phyloP scores from a whole-genome alignment of 2,888 invertebrate species.

The Ectemnius lituratus region DNA sequence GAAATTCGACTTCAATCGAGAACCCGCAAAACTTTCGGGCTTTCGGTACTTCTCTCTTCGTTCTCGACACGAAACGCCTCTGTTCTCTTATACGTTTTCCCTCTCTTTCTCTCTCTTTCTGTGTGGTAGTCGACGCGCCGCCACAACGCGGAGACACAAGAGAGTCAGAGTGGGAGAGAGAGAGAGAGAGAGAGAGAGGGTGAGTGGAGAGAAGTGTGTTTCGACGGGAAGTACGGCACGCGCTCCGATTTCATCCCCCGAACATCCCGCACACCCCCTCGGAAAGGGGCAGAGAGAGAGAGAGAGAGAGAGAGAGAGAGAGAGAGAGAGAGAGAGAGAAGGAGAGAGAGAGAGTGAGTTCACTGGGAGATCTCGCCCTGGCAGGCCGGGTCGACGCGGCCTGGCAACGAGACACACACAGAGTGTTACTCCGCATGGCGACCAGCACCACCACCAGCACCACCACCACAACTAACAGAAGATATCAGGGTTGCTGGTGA shows the following conservation, averaged over 20 bases:
- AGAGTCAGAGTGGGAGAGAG: no score
- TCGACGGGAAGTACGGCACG: conserved; percentile 5
- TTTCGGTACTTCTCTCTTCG: no score
- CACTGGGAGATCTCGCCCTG: background rate
- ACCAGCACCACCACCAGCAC: background rate
- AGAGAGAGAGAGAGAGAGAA: background rate
- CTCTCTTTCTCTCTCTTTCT: no score
- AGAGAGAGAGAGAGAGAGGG: no score
- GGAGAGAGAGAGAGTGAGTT: conserved; percentile 1
- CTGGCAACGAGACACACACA: background rate
- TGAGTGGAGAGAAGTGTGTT: background rate
- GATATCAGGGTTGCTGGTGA: background rate
- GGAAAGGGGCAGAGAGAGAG: background rate
- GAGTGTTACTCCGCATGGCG: background rate
- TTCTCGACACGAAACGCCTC: no score
- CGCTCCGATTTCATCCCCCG: no score
- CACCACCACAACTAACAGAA: no score
- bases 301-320: background rate
- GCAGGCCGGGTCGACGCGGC: background rate
- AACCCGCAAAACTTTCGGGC: background rate
- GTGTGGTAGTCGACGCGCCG: no score
- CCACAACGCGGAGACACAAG: background rate
- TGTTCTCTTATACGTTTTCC: no score
- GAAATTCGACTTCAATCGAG: conserved; percentile 19
- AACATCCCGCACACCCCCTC: background rate